These are phyloP conservation scores for Montifringilla adamsi DNA, from an alignment of 2,113 vertebrate species.

Conservation along the genomic window DNA sequence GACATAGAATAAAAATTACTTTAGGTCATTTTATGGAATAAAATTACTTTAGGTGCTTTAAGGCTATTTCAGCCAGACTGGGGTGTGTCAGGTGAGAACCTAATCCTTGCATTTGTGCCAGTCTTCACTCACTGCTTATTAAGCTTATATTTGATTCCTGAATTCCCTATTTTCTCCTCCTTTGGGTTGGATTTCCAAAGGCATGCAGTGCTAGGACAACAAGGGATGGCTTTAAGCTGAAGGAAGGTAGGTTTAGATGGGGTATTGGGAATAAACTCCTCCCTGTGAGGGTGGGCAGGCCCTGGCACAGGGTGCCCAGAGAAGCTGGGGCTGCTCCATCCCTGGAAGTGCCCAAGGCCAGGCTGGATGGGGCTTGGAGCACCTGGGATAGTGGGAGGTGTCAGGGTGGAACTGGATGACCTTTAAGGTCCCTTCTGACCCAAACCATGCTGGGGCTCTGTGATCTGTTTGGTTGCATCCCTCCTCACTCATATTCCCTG, in stretches of 20 bases:
- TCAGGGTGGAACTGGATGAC: no score
- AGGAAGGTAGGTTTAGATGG: not conserved
- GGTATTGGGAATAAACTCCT: not conserved
- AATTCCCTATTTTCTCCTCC: not conserved
- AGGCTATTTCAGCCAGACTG: not conserved
- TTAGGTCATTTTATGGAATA: not conserved
- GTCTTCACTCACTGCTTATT: not conserved
- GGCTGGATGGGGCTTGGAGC: not conserved
- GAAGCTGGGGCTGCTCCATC: not conserved
- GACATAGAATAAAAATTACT: not conserved
- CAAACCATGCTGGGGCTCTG: not conserved
- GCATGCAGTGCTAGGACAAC: fast-evolving
- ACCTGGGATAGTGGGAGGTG: not conserved
- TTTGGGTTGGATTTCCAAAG: not conserved
- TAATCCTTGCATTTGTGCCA: not conserved
- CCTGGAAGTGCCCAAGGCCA: not conserved
- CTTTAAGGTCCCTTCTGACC: not conserved
- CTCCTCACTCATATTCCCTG: not conserved
- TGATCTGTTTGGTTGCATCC: not conserved
- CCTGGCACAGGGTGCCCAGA: not conserved
- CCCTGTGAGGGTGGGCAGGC: not conserved
- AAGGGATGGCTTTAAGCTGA: not conserved
- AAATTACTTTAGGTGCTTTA: not conserved
- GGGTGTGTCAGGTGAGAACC: not conserved
- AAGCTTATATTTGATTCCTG: not conserved